Evolutionary conservation across 2,797 vertebrate species (phyloP).

Genomic region (Sarcophilus harrisii): DNA sequence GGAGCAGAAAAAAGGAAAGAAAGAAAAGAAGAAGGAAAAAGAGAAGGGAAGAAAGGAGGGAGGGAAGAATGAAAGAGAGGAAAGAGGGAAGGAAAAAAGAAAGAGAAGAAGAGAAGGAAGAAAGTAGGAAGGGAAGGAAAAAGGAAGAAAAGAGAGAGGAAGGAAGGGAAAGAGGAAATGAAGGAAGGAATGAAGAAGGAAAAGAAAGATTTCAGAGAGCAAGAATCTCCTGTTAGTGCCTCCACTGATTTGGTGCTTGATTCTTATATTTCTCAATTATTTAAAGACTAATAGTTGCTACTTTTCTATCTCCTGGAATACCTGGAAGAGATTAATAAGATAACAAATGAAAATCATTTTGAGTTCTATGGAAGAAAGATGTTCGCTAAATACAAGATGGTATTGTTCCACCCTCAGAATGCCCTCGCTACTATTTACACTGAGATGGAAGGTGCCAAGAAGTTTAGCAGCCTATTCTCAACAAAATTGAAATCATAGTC

Average conservation of each 20-base stretch:
- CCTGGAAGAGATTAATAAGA: background rate
- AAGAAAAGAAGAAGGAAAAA: no score
- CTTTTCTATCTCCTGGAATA: background rate
- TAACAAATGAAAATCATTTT: background rate
- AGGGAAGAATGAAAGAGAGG: background rate
- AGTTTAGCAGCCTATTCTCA: slow-evolving; percentile 16
- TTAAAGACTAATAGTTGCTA: slow-evolving; percentile 31
- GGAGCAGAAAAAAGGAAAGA: background rate
- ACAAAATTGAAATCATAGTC: background rate
- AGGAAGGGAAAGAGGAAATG: background rate
- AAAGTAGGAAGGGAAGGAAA: background rate
- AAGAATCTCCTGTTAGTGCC: background rate
- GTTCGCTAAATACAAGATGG: background rate
- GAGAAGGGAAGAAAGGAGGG: background rate
- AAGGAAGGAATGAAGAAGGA: background rate
- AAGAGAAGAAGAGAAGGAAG: no score
- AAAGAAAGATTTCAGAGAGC: background rate
- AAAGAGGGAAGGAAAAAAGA: fast-evolving
- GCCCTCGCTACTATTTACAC: background rate
- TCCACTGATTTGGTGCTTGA: background rate
- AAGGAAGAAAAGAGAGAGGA: background rate
- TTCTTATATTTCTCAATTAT: background rate
- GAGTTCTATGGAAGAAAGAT: slow-evolving; percentile 38
- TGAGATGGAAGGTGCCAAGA: background rate
- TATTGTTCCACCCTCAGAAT: slow-evolving; percentile 10